Evolutionary conservation across 37 sponge, comb jelly and placozoan genomes (phyloP).

Genomic region (Diacarnus erythraeanus): DNA sequence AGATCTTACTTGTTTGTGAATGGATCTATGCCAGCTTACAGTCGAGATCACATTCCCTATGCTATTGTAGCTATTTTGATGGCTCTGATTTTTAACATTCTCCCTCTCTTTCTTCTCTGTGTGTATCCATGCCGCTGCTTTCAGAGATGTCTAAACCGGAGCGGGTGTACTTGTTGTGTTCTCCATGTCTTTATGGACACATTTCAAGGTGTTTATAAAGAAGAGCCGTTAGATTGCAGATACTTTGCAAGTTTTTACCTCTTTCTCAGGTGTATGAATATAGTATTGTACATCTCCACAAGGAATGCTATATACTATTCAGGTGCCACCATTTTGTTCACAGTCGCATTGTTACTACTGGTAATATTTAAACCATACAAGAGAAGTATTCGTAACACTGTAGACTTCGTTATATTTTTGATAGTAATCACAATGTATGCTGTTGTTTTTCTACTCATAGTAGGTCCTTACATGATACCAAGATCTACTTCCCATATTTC

Average conservation of each 20-base stretch:
- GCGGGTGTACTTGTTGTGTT: neutral
- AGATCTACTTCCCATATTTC: neutral
- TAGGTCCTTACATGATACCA: neutral
- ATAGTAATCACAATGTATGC: neutral
- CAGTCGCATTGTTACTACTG: neutral
- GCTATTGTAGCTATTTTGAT: constrained; percentile 13
- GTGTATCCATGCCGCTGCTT: constrained; percentile 19
- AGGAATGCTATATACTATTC: neutral
- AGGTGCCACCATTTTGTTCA: neutral
- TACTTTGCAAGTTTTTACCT: constrained; percentile 8
- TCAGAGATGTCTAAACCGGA: neutral
- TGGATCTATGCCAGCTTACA: neutral
- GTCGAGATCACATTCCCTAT: constrained; percentile 15
- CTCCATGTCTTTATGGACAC: constrained; percentile 16
- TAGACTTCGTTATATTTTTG: neutral
- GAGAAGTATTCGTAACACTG: neutral
- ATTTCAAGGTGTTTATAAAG: constrained; percentile 15
- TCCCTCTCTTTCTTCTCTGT: constrained; percentile 16
- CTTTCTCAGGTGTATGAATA: neutral
- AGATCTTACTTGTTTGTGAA: neutral
- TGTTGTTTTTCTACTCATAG: neutral
- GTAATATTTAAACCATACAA: neutral
- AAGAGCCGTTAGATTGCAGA: constrained; percentile 1
- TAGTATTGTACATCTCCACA: neutral
- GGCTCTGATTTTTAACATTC: neutral